Base-by-base conservation (phyloP, 2,797 vertebrate species). In the Sebastes steindachneri region DNA sequence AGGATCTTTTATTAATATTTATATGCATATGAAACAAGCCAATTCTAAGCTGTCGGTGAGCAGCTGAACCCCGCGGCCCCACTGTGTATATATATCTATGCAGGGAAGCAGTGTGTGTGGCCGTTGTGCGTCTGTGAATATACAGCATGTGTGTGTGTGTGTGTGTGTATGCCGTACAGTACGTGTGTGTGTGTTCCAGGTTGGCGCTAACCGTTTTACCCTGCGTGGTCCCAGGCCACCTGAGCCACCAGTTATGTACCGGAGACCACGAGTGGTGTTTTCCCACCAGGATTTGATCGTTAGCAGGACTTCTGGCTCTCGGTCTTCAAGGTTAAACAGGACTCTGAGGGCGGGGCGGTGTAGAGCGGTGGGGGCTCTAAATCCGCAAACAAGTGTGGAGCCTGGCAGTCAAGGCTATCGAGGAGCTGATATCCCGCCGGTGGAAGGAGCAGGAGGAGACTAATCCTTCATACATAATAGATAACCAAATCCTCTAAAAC, bases 401-500 rank as follows among this genome's bases (percentile, higher is more conserved):
- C 60, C 82, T 88, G 87, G 89, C 89, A 93, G 91, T 90, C 91
- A 90, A 91, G 90, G 92, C 93, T 92, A 91, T 91, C 71, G 85
- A 90, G 81, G 85, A 89, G 90, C 91, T 85, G 86, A 90, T 93
- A 91, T 90, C 90, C 91, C 86, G 45, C 83, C 41, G 79, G 87
- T 86, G 85, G 86, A 88, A 76, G 67, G 86, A 90, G 90, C 88
- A 86, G 86, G 88, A 91, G 86, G 91, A 93, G 89, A 90, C 91
- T 94, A 95, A 96, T 95, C 94, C 94, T 93, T 95, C 92, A 95
- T 96, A 93, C 94, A 96, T 96, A 95, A 96, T 96, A 95, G 94
- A 96, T 96, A 94, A 92, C 90, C 82, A 94, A 94, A 95, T 95
- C 94, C 93, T 94, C 89, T 94, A 94, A 95, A 95, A 95, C 94